A percentile compares a stretch with the other conserved stretches of the same genome.
Conservation (phyloP, 2,797 vertebrate species). For the Scolopax bukidnonensis region DNA sequence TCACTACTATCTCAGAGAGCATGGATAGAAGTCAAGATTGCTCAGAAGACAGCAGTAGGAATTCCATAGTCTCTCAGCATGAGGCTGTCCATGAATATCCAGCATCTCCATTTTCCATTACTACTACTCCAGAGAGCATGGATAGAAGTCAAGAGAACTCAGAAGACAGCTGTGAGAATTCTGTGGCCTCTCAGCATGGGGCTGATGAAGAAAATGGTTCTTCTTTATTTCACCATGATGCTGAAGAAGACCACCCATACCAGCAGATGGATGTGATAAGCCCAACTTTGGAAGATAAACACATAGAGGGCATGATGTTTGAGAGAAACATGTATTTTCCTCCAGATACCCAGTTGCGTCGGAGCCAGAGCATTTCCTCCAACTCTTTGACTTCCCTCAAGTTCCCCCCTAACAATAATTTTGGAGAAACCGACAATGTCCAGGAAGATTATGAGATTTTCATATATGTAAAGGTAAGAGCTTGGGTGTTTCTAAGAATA, state of each 20-base stretch:
- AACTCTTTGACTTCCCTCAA: background rate
- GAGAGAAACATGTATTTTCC: background rate
- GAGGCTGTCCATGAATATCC: background rate
- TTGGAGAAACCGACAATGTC: background rate
- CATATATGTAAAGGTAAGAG: slow-evolving; percentile 78
- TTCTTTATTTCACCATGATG: background rate
- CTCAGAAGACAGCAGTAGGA: too few species aligned
- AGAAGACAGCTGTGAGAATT: too few species aligned
- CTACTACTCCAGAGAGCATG: too few species aligned
- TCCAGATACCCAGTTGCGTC: background rate
- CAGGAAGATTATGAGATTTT: slow-evolving; percentile 19
- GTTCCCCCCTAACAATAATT: background rate
- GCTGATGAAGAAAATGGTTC: background rate
- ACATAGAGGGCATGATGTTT: rapidly evolving
- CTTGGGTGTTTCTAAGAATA: background rate
- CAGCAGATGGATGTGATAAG: background rate
- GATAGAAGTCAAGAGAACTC: too few species aligned
- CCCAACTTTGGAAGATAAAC: background rate
- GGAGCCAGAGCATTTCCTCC: background rate
- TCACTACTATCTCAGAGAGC: too few species aligned
- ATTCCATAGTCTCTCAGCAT: too few species aligned
- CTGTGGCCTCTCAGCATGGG: background rate
- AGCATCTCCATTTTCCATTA: too few species aligned
- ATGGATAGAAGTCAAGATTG: too few species aligned
- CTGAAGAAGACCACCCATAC: slow-evolving; percentile 8